Percentiles rank a stretch among this genome's conserved stretches.
Conservation (phyloP, 2,113 vertebrate species). For the Paratilapia polleni region DNA sequence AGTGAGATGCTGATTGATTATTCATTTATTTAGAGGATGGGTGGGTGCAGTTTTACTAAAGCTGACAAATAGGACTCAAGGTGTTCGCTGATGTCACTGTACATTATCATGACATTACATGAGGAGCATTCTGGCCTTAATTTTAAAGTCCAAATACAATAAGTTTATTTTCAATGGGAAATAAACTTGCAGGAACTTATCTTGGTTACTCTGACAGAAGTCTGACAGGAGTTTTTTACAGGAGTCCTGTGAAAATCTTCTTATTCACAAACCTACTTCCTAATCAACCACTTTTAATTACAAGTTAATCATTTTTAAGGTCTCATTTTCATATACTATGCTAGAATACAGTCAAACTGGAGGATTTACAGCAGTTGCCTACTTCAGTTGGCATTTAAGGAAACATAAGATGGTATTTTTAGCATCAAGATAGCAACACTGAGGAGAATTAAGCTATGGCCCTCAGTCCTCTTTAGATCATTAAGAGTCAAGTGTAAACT, state of each 20-base stretch:
- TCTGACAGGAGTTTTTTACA: accelerated
- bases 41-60: neutral
- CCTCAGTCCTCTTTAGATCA: neutral
- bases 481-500: too few species aligned
- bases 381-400: neutral
- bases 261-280: too few species aligned
- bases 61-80: conserved; percentile 18
- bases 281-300: neutral
- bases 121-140: neutral
- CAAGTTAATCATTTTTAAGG: neutral
- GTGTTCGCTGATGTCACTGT: neutral
- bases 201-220: neutral
- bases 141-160: accelerated
- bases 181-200: neutral
- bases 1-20: conserved; percentile 32
- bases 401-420: neutral
- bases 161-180: neutral
- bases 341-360: neutral
- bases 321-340: neutral
- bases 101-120: neutral
- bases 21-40: conserved; percentile 13
- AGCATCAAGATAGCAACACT: neutral
- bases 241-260: neutral
- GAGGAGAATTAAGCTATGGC: neutral
- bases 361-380: neutral